Conservation (phyloP, 1,140 invertebrate species). For the Palaemon carinicauda region DNA sequence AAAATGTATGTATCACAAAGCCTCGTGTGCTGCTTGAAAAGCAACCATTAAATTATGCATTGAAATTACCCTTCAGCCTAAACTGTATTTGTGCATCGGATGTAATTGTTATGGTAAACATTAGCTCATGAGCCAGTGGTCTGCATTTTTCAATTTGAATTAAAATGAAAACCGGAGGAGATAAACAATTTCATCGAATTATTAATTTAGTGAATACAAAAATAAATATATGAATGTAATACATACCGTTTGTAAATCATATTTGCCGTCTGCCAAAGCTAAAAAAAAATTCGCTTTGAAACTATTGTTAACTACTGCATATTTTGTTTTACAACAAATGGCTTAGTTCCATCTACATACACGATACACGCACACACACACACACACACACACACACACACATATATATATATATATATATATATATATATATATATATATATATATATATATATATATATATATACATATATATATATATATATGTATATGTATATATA, state of each 20-base stretch:
- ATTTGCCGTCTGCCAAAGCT: not conserved
- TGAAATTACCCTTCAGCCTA: no score
- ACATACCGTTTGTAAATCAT: not conserved
- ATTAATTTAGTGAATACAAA: no score
- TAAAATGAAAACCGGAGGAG: no score
- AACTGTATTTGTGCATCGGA: no score
- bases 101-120: no score
- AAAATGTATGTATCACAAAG: no score
- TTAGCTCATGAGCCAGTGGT: no score
- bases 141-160: no score
- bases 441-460: constrained; percentile 21
- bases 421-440: constrained; percentile 23
- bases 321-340: not conserved
- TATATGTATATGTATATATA: constrained; percentile 22
- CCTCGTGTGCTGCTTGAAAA: no score
- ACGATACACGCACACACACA: not conserved
- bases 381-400: constrained; percentile 16
- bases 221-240: no score
- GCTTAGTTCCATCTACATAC: not conserved
- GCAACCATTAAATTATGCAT: no score
- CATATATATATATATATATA: constrained; percentile 12
- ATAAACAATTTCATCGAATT: no score
- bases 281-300: not conserved
- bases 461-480: constrained; percentile 9
- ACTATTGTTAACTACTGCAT: not conserved